phyloP scores from a whole-genome alignment of 2,888 invertebrate species.

The Aspidiotus rigidus region DNA sequence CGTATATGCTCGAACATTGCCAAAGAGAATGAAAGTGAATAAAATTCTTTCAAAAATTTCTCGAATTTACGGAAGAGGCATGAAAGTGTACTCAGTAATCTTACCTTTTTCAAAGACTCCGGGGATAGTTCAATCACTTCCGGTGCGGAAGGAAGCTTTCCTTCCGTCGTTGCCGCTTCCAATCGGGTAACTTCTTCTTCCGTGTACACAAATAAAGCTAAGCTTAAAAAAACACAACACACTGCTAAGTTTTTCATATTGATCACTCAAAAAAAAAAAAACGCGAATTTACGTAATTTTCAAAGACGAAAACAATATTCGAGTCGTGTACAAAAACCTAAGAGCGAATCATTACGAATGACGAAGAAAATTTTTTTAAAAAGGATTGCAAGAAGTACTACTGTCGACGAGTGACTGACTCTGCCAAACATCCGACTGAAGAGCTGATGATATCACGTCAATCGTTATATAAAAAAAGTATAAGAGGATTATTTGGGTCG shows the following conservation, averaged over 20 bases:
- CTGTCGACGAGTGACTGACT: conserved; percentile 4
- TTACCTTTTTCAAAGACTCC: conserved; percentile 24
- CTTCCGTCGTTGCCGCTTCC: not conserved
- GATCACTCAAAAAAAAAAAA: not conserved
- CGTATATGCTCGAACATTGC: too few relatives aligned
- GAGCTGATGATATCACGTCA: conserved; percentile 23
- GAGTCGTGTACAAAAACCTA: not conserved
- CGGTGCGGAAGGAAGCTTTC: not conserved
- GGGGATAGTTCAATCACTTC: conserved; percentile 16
- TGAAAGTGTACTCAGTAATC: too few relatives aligned
- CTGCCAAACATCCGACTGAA: conserved; percentile 24
- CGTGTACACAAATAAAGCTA: not conserved
- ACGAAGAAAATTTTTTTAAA: not conserved
- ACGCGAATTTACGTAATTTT: not conserved
- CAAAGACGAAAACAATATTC: not conserved
- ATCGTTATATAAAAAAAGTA: conserved; percentile 30
- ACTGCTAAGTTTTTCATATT: not conserved
- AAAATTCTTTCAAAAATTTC: too few relatives aligned
- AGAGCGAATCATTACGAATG: not conserved
- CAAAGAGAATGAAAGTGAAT: too few relatives aligned
- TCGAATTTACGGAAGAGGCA: too few relatives aligned
- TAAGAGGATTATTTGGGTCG: conserved; percentile 30
- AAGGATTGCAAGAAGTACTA: not conserved
- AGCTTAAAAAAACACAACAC: conserved; percentile 2
- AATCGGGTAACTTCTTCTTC: not conserved